Evolutionary conservation across 1,140 invertebrate species (phyloP).

Genomic region (Armadillidium nasatum): DNA sequence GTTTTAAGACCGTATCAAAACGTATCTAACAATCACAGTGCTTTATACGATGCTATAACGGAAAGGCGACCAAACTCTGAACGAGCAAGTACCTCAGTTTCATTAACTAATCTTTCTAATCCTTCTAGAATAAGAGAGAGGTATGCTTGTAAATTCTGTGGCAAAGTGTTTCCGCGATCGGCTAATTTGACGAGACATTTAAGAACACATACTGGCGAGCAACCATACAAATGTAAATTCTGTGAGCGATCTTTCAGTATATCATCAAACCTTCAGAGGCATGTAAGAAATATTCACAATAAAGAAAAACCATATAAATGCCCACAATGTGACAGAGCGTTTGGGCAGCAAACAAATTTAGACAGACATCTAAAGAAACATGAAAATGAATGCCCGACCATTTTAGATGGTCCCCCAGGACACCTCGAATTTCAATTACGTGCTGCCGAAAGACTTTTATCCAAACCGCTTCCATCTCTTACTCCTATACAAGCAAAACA

Average conservation of each 20-base stretch:
- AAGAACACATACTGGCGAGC: conserved; percentile 95
- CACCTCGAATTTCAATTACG: not conserved
- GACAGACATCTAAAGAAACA: conserved; percentile 97
- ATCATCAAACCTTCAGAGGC: conserved; percentile 94
- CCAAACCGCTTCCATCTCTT: not conserved
- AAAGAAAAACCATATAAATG: conserved; percentile 77
- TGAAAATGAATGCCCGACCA: conserved; percentile 77
- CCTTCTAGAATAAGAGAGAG: conserved; percentile 61
- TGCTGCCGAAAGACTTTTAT: not conserved
- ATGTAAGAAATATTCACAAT: conserved; percentile 98
- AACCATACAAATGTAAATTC: conserved; percentile 96
- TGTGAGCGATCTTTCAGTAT: conserved; percentile 98
- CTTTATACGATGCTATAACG: conserved; percentile 26
- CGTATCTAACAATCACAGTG: not conserved
- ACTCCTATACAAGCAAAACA: not conserved
- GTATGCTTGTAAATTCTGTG: conserved; percentile 97
- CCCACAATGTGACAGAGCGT: conserved; percentile 67
- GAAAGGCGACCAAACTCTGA: not conserved
- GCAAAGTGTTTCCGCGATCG: conserved; percentile 91
- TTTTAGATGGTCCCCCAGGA: conserved; percentile 57
- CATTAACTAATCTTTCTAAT: not conserved
- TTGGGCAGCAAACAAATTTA: conserved; percentile 96
- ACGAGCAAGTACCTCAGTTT: not conserved
- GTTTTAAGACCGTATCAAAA: not conserved
- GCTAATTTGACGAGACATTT: conserved; percentile 94